Percentiles rank a stretch among this genome's conserved stretches.
phyloP scores from a whole-genome alignment of 2,797 vertebrate genomes.

The Rhinatrema bivittatum region DNA sequence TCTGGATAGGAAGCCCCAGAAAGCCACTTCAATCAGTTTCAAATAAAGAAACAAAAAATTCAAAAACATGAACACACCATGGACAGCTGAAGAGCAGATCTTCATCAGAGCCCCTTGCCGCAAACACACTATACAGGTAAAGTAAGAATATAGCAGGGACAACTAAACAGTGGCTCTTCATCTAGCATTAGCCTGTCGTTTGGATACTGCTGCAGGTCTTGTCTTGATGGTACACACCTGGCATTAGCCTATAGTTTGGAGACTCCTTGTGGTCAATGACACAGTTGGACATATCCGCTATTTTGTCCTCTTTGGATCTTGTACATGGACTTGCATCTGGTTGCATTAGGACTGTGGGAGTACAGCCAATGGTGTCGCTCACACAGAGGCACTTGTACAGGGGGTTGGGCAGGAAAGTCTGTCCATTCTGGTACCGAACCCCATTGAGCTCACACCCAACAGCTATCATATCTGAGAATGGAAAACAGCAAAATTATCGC shows the following conservation, averaged over 20 bases:
- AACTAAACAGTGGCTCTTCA: too few relatives aligned
- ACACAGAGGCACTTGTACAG: constrained; percentile 88
- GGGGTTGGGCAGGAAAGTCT: constrained; percentile 78
- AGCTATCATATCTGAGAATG: constrained; percentile 75
- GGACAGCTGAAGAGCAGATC: too few relatives aligned
- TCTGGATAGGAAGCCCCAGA: too few relatives aligned
- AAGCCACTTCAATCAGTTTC: too few relatives aligned
- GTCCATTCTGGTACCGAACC: constrained; percentile 77
- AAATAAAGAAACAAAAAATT: too few relatives aligned
- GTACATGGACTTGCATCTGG: constrained; percentile 49
- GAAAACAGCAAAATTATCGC: too few relatives aligned
- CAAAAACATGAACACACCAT: too few relatives aligned
- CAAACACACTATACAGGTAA: too few relatives aligned
- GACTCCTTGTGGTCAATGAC: constrained; percentile 44
- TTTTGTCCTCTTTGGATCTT: constrained; percentile 32
- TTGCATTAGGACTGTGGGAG: constrained; percentile 70
- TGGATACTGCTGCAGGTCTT: too few relatives aligned
- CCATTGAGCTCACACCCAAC: constrained; percentile 89
- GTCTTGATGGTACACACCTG: constrained; percentile 87
- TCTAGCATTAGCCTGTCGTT: too few relatives aligned
- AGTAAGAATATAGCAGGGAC: not conserved
- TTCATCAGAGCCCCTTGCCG: too few relatives aligned
- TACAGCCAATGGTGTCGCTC: constrained; percentile 85
- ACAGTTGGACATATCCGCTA: constrained; percentile 44
- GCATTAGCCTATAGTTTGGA: constrained; percentile 62